Evolutionary conservation across 2,113 vertebrate genomes (phyloP).

Genomic region (Archocentrus centrarchus): DNA sequence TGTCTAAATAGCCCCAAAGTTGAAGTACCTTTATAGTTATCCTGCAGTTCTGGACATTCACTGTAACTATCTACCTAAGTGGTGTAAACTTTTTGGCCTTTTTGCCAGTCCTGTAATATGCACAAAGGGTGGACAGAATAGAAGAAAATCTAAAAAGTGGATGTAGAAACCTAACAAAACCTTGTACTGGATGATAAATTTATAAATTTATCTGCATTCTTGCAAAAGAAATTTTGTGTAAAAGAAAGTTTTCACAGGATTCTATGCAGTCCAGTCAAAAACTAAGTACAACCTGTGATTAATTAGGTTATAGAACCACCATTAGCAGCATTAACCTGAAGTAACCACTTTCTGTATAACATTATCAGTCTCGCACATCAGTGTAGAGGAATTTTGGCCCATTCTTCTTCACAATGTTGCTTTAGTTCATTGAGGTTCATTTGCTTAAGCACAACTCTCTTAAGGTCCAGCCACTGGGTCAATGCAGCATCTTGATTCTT

Average conservation of each 20-base stretch:
- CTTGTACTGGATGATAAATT: neutral
- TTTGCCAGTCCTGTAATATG: neutral
- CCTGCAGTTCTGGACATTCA: neutral
- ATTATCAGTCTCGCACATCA: neutral
- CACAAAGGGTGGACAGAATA: neutral
- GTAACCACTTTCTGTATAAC: neutral
- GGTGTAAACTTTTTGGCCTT: neutral
- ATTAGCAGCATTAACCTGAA: neutral
- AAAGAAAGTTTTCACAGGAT: neutral
- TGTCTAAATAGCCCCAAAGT: slow-evolving; percentile 60
- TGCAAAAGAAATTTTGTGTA: neutral
- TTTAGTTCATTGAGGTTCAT: neutral
- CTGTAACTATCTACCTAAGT: neutral
- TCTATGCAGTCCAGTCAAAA: neutral
- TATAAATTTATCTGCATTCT: neutral
- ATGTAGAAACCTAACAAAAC: neutral
- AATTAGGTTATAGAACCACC: neutral
- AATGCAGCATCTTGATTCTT: neutral
- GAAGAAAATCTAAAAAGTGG: neutral
- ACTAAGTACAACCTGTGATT: neutral
- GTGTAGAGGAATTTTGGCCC: neutral
- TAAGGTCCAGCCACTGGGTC: neutral
- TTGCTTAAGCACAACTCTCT: neutral
- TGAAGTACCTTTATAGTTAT: slow-evolving; percentile 14
- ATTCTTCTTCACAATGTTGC: neutral